A percentile compares a stretch with the other conserved stretches of the same genome.
These are phyloP conservation scores for Entelurus aequoreus DNA, from an alignment of 2,113 vertebrate species.

Conservation along the genomic window DNA sequence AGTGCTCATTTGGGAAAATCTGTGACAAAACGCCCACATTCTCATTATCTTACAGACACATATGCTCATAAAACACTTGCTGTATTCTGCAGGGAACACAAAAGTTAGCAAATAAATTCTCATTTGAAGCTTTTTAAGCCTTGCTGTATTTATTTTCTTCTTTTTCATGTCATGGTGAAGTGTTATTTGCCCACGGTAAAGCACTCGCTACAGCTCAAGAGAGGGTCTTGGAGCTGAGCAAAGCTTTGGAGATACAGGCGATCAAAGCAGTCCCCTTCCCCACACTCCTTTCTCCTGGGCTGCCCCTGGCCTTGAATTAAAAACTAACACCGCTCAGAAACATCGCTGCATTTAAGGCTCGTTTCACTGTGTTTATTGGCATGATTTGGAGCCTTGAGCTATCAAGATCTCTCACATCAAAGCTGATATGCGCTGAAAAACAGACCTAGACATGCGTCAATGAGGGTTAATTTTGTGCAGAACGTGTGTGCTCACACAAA, in stretches of 20 bases:
- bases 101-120: not conserved
- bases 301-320: slow-evolving; percentile 50
- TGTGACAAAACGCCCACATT: not conserved
- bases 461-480: not conserved
- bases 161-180: slow-evolving; percentile 18
- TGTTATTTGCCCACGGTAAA: slow-evolving; percentile 22
- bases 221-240: slow-evolving; percentile 31
- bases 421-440: slow-evolving; percentile 32
- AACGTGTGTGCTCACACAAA: not conserved
- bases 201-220: slow-evolving; percentile 26
- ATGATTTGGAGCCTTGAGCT: slow-evolving; percentile 49
- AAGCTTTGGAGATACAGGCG: slow-evolving; percentile 48
- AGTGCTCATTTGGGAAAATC: slow-evolving; percentile 1
- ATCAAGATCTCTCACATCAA: slow-evolving; percentile 50
- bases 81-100: not conserved
- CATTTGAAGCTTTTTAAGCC: slow-evolving; percentile 18
- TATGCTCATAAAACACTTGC: not conserved
- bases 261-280: slow-evolving; percentile 51
- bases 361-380: slow-evolving; percentile 58
- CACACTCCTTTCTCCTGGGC: slow-evolving; percentile 17
- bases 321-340: slow-evolving; percentile 40
- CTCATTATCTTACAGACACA: slow-evolving; percentile 2
- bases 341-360: slow-evolving; percentile 54
- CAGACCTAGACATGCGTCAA: slow-evolving; percentile 24
- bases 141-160: slow-evolving; percentile 9